Base-by-base conservation (phyloP, 2,888 invertebrate species). In the Dicyrtomina minuta region DNA sequence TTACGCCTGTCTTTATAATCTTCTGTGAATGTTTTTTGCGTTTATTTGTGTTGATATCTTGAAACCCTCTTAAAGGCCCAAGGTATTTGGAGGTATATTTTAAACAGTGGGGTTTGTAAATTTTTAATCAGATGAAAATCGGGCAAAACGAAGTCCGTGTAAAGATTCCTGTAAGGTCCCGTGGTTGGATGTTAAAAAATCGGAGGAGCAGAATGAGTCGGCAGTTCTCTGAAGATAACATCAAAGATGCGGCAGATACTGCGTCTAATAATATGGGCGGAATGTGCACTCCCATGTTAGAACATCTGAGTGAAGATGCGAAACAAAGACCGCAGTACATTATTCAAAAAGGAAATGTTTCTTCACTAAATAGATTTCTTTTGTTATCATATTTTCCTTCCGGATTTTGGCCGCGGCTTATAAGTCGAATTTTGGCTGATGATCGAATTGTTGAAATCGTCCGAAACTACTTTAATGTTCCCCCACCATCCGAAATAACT, bases 331-430 rank as follows among this genome's bases (percentile, higher is more conserved):
- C 33, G 12, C 33, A 55, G 20, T 17, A 43, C 51, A 20, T 53
- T 22, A 49, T 66, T 51, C 60, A 72, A 41, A 58, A 72, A 53
- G 76, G 78, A 17, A 70, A 71, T 55, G 55, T 74, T 10, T 72
- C 73, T 1, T 62, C 75, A 12, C 26, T 78, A 1, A 76, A 75
- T 60, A 85, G 95, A 0, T 84, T 97, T 66, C 84, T 99, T 15
- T 86, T 98, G 12, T 90, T 98, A 88, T 94, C 96, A 0, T 99
- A 99, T 83, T 94, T 98, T 81, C 99, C 99, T 0, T 91, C 93
- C 74, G 98, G 98, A 0, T 98, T 99, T 84, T 99, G 98, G 97
- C 92, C 97, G 0, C 85, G 98, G 1, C 86, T 99, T 24, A 91
- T 94, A 73, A 93, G 96, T 53, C 62, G 72, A n/a, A 60, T 72